Percentiles rank a stretch among this genome's conserved stretches.
phyloP scores from a whole-genome alignment of 2,888 invertebrate species.

The Caenorhabditis afra region DNA sequence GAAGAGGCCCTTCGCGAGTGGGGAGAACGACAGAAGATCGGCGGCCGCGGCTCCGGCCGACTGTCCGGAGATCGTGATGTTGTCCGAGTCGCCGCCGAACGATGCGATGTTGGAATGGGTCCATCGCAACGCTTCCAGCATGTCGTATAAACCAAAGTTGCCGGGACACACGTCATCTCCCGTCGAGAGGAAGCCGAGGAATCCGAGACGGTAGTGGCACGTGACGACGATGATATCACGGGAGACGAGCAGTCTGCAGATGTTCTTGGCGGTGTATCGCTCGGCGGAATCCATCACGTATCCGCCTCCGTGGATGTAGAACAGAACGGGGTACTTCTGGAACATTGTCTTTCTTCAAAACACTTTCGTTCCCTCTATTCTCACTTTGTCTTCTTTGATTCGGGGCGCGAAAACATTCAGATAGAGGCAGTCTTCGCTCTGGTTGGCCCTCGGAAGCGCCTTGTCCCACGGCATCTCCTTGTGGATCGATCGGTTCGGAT shows the following conservation, averaged over 20 bases:
- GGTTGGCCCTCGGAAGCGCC: slow-evolving; percentile 52
- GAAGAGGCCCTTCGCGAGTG: slow-evolving; percentile 73
- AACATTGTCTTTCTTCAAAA: neutral
- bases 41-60: slow-evolving; percentile 75
- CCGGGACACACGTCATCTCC: slow-evolving; percentile 72
- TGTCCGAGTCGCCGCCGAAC: slow-evolving; percentile 75
- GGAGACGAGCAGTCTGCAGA: slow-evolving; percentile 72
- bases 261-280: slow-evolving; percentile 66
- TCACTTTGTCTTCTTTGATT: slow-evolving; percentile 57
- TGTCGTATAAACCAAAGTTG: slow-evolving; percentile 66
- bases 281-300: slow-evolving; percentile 72
- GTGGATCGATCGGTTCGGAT: slow-evolving; percentile 70
- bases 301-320: slow-evolving; percentile 79
- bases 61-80: slow-evolving; percentile 76
- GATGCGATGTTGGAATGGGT: slow-evolving; percentile 70
- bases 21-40: slow-evolving; percentile 76
- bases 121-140: slow-evolving; percentile 73
- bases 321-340: slow-evolving; percentile 75
- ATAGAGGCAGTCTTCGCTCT: slow-evolving; percentile 75
- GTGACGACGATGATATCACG: slow-evolving; percentile 77
- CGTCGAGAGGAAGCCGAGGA: slow-evolving; percentile 76
- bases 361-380: neutral
- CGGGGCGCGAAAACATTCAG: slow-evolving; percentile 74
- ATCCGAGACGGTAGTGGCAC: slow-evolving; percentile 77
- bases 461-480: slow-evolving; percentile 75